Evolutionary conservation across 2,888 invertebrate genomes (phyloP).

Genomic region (Eledona agricola): DNA sequence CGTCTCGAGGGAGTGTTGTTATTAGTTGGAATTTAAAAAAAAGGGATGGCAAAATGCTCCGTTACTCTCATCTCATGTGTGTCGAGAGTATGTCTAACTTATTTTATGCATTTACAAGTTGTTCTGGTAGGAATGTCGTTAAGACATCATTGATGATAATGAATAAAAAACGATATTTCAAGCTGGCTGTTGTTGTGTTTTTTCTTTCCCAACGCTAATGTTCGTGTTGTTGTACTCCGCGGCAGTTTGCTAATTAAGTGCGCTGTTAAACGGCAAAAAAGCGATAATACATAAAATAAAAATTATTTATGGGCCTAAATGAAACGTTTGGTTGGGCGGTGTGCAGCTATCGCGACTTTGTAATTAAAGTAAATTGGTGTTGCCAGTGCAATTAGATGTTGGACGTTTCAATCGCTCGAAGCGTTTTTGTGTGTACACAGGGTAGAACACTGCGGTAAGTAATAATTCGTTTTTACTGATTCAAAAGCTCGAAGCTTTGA

Average conservation of each 20-base stretch:
- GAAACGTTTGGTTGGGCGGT: neutral
- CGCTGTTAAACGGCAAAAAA: slow-evolving; percentile 9
- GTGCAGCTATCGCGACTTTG: slow-evolving; percentile 2
- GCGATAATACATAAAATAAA: neutral
- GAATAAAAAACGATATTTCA: slow-evolving; percentile 49
- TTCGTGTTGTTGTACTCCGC: neutral
- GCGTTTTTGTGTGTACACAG: neutral
- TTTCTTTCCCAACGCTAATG: slow-evolving; percentile 1
- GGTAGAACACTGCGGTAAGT: too few species aligned
- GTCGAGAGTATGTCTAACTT: slow-evolving; percentile 48
- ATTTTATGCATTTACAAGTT: slow-evolving; percentile 60
- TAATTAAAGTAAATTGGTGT: slow-evolving; percentile 2
- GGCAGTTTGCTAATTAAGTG: slow-evolving; percentile 8
- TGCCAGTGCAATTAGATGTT: neutral
- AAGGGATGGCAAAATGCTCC: slow-evolving; percentile 61
- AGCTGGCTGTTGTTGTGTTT: slow-evolving; percentile 16
- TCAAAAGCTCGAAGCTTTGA: too few species aligned
- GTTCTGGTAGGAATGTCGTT: slow-evolving; percentile 52
- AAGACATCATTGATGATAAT: slow-evolving; percentile 46
- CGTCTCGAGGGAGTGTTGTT: slow-evolving; percentile 36
- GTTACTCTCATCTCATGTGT: slow-evolving; percentile 49
- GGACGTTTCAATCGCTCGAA: neutral
- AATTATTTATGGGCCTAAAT: slow-evolving; percentile 4
- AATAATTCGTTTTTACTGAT: neutral
- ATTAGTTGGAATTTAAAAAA: slow-evolving; percentile 45